Evolutionary conservation across 2,888 invertebrate genomes (phyloP).

Genomic region (Adelphocoris suturalis): DNA sequence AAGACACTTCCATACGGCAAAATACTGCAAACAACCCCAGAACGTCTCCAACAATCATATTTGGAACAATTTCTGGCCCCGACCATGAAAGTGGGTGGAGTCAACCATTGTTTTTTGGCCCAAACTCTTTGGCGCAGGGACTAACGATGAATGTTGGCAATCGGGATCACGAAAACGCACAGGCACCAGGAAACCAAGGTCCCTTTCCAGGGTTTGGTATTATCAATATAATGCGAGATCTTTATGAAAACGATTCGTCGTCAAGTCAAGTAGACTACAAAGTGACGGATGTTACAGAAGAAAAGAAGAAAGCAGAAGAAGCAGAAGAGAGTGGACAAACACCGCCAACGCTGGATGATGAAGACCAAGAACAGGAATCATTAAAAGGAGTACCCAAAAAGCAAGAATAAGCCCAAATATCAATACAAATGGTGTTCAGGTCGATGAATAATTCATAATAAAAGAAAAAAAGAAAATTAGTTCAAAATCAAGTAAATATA

Average conservation of each 20-base stretch:
- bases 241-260: slow-evolving; percentile 37
- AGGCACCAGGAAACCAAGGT: not conserved
- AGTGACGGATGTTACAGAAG: not conserved
- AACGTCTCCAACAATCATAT: not conserved
- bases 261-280: not conserved
- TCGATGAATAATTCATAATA: not conserved
- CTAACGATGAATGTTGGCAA: not conserved
- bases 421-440: not conserved
- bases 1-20: not conserved
- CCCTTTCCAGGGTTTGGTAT: slow-evolving; percentile 6
- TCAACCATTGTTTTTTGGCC: slow-evolving; percentile 15
- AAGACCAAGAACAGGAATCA: not conserved
- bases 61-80: not conserved
- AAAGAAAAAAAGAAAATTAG: not conserved
- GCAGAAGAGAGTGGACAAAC: not conserved
- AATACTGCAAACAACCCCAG: not conserved
- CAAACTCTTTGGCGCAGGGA: not conserved
- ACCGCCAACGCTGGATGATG: slow-evolving; percentile 37
- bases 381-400: slow-evolving; percentile 10
- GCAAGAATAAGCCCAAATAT: not conserved
- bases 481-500: no score
- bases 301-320: not conserved
- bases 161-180: not conserved
- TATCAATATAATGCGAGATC: slow-evolving; percentile 1
- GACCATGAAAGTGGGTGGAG: not conserved